Percentiles rank a stretch among this genome's conserved stretches.
These are phyloP conservation scores for Scomberomorus guttatus DNA, from an alignment of 2,797 vertebrate genomes.

Conservation along the genomic window DNA sequence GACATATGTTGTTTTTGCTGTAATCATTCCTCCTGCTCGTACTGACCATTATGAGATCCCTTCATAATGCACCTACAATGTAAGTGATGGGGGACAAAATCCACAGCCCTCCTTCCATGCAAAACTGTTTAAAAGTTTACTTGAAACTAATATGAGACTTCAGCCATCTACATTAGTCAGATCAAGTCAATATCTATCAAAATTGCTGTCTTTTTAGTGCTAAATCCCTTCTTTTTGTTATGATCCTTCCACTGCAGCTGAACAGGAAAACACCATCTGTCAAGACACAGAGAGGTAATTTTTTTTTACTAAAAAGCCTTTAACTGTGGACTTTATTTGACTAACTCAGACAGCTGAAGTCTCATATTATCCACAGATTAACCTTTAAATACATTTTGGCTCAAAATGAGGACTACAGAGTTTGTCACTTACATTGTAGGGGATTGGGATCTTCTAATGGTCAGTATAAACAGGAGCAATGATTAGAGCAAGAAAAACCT, in stretches of 20 bases:
- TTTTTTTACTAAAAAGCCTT: not conserved
- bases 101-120: too few species aligned
- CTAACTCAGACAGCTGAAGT: not conserved
- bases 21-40: not conserved
- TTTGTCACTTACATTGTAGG: too few species aligned
- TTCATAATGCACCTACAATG: not conserved
- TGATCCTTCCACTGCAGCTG: not conserved
- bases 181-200: too few species aligned
- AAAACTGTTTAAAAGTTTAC: not conserved
- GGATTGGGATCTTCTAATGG: too few species aligned
- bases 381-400: not conserved
- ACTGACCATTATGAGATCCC: too few species aligned
- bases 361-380: not conserved
- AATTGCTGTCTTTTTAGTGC: not conserved
- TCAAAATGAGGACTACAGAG: not conserved
- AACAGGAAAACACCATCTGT: not conserved
- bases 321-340: not conserved
- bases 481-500: too few species aligned
- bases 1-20: not conserved
- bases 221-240: too few species aligned
- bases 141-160: not conserved
- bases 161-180: too few species aligned
- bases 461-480: too few species aligned
- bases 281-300: too few species aligned
- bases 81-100: too few species aligned